Conservation (phyloP, 2,888 invertebrate species). For the Frankliniella intonsa region DNA sequence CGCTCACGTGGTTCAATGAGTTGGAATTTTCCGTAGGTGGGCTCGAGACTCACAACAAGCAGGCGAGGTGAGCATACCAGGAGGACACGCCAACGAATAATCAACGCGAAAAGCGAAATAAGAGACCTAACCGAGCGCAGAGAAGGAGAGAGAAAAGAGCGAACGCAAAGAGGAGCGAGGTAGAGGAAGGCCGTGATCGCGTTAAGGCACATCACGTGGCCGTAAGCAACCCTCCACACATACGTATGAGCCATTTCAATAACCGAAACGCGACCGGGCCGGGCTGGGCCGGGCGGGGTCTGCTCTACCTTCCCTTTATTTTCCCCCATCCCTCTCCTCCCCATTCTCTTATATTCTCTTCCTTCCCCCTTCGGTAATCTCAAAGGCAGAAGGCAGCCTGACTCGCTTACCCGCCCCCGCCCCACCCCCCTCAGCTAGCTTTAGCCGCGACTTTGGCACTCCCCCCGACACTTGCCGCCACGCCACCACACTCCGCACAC, state of each 20-base stretch:
- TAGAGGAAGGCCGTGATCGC: too few species aligned
- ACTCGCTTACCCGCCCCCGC: not conserved
- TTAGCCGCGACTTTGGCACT: not conserved
- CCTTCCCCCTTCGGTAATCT: not conserved
- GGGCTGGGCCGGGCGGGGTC: too few species aligned
- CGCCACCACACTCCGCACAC: not conserved
- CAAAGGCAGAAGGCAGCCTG: not conserved
- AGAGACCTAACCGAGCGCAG: not conserved
- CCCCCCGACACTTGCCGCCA: not conserved
- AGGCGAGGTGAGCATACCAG: not conserved
- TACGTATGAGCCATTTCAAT: not conserved
- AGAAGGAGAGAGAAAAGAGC: not conserved
- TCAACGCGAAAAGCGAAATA: not conserved
- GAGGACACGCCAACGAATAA: not conserved
- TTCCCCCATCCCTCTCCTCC: not conserved
- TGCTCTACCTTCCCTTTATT: not conserved
- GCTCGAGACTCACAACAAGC: too few species aligned
- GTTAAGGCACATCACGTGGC: not conserved
- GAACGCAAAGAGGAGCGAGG: too few species aligned
- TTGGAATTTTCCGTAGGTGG: too few species aligned
- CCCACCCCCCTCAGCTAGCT: not conserved
- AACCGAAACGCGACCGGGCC: not conserved
- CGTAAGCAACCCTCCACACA: not conserved
- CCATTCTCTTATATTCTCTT: not conserved
- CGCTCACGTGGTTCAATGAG: too few species aligned